Conservation (phyloP, 2,113 vertebrate genomes). For the Xiphias gladius region DNA sequence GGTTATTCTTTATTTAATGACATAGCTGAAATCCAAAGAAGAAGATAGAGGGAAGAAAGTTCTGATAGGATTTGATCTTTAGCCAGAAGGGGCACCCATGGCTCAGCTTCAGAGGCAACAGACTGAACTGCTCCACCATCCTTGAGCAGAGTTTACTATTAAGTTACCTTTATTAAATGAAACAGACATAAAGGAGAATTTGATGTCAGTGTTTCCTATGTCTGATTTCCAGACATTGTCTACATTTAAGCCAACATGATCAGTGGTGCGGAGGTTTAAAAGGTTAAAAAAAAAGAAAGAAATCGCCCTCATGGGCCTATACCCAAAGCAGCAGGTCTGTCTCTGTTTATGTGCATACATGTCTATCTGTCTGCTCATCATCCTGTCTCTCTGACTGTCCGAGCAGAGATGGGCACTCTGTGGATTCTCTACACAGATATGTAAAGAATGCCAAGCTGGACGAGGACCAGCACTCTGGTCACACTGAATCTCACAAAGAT, state of each 20-base stretch:
- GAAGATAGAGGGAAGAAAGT: neutral
- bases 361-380: slow-evolving; percentile 15
- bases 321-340: neutral
- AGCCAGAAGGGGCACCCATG: neutral
- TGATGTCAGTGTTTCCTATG: neutral
- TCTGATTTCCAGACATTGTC: neutral
- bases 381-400: slow-evolving; percentile 17
- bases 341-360: slow-evolving; percentile 17
- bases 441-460: slow-evolving; percentile 80
- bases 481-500: slow-evolving; percentile 74
- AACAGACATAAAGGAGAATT: neutral
- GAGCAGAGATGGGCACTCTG: slow-evolving; percentile 33
- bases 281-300: neutral
- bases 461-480: slow-evolving; percentile 75
- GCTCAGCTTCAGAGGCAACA: neutral
- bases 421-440: slow-evolving; percentile 67
- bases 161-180: neutral
- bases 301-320: neutral
- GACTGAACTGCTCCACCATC: neutral
- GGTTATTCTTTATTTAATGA: slow-evolving; percentile 7
- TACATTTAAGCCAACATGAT: neutral
- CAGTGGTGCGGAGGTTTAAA: neutral
- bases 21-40: slow-evolving; percentile 1
- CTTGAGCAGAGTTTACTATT: neutral
- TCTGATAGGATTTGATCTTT: neutral